Evolutionary conservation across 2,113 vertebrate genomes (phyloP).

Genomic region (Chloropsis hardwickii): DNA sequence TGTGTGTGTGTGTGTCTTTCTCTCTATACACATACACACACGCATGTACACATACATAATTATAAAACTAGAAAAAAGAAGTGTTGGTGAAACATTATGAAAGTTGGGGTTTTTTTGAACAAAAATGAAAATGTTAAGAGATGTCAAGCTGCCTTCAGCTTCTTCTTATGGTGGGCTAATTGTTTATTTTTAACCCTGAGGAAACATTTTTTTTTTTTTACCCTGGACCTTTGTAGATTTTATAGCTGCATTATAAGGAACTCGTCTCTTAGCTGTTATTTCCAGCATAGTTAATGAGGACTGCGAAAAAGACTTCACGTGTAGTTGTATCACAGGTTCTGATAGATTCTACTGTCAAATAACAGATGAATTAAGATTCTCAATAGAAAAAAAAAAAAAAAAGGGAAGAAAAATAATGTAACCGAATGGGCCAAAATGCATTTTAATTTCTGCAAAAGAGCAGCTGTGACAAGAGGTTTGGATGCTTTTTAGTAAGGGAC

Average conservation of each 20-base stretch:
- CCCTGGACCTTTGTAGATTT: neutral
- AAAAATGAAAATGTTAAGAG: constrained; percentile 44
- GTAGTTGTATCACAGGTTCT: neutral
- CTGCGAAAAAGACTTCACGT: rapidly evolving
- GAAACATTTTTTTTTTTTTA: neutral
- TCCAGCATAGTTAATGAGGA: neutral
- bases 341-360: neutral
- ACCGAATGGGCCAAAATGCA: neutral
- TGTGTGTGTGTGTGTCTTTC: neutral
- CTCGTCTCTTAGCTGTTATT: neutral
- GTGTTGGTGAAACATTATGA: constrained; percentile 14
- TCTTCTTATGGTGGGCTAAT: neutral
- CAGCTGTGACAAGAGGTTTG: neutral
- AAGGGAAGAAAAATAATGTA: rapidly evolving
- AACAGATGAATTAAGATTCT: neutral
- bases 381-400: rapidly evolving
- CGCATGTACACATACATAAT: rapidly evolving
- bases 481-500: neutral
- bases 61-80: constrained; percentile 46
- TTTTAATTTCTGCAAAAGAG: neutral
- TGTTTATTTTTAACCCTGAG: neutral
- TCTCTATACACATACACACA: rapidly evolving
- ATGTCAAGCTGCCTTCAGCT: neutral
- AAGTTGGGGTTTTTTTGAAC: neutral
- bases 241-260: neutral